Evolutionary conservation across 2,797 vertebrate species (phyloP).

Genomic region (Eidolon dupreanum): DNA sequence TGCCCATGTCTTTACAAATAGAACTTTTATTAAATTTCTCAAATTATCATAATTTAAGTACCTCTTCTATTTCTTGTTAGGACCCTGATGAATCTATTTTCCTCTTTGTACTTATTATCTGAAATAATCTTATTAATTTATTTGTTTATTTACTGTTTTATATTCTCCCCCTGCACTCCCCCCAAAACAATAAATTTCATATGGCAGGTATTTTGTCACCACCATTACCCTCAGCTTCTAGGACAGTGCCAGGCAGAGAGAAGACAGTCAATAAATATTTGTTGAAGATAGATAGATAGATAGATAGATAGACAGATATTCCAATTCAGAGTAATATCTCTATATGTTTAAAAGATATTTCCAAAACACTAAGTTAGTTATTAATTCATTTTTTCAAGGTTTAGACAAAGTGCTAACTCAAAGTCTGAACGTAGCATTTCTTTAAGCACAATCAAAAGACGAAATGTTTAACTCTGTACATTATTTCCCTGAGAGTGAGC

Average conservation of each 20-base stretch:
- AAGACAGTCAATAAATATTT: neutral
- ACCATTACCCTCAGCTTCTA: neutral
- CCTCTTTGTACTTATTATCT: neutral
- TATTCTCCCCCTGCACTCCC: neutral
- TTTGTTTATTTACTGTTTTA: neutral
- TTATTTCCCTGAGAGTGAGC: neutral
- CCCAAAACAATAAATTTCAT: neutral
- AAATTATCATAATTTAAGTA: neutral
- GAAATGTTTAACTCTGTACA: neutral
- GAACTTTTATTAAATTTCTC: neutral
- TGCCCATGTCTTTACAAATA: neutral
- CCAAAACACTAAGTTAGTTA: neutral
- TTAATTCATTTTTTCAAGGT: neutral
- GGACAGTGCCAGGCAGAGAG: neutral
- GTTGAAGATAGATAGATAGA: neutral
- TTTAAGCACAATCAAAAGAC: slow-evolving; percentile 10
- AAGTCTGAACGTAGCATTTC: neutral
- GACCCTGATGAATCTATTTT: neutral
- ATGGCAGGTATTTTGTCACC: neutral
- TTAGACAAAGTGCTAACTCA: slow-evolving; percentile 16
- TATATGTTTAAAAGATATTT: neutral
- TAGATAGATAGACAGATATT: neutral
- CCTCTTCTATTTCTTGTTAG: neutral
- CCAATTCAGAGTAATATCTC: neutral
- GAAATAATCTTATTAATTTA: neutral